Evolutionary conservation across 1,140 invertebrate genomes (phyloP).

Genomic region (Euglossa dilemma): DNA sequence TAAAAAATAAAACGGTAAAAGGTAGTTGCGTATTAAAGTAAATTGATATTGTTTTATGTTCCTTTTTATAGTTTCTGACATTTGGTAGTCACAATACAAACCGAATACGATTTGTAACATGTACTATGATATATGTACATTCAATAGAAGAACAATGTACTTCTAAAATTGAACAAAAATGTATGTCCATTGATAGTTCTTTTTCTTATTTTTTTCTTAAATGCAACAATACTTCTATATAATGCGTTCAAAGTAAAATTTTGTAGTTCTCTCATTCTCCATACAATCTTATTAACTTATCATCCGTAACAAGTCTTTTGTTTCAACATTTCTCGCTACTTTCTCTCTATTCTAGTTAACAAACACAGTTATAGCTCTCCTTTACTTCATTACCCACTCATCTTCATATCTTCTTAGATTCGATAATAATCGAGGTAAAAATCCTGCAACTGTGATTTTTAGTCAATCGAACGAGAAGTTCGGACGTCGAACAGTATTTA

Average conservation of each 20-base stretch:
- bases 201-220: conserved; percentile 17
- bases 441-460: conserved; percentile 11
- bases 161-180: conserved; percentile 26
- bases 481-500: neutral
- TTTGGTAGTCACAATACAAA: conserved; percentile 40
- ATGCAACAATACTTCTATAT: conserved; percentile 41
- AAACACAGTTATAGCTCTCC: conserved; percentile 41
- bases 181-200: conserved; percentile 26
- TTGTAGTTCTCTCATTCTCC: conserved; percentile 5
- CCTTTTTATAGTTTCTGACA: conserved; percentile 26
- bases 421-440: neutral
- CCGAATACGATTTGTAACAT: conserved; percentile 33
- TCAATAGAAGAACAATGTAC: conserved; percentile 28
- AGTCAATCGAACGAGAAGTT: conserved; percentile 26
- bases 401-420: neutral
- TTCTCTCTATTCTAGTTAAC: conserved; percentile 46
- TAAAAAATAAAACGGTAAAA: conserved; percentile 37
- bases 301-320: conserved; percentile 41
- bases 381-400: neutral
- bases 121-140: conserved; percentile 21
- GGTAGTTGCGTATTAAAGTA: conserved; percentile 43
- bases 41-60: conserved; percentile 14
- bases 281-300: conserved; percentile 27
- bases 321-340: conserved; percentile 37
- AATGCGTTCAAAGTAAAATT: conserved; percentile 38